Base-by-base conservation (phyloP, 2,113 vertebrate genomes). In the Panthera leo region DNA sequence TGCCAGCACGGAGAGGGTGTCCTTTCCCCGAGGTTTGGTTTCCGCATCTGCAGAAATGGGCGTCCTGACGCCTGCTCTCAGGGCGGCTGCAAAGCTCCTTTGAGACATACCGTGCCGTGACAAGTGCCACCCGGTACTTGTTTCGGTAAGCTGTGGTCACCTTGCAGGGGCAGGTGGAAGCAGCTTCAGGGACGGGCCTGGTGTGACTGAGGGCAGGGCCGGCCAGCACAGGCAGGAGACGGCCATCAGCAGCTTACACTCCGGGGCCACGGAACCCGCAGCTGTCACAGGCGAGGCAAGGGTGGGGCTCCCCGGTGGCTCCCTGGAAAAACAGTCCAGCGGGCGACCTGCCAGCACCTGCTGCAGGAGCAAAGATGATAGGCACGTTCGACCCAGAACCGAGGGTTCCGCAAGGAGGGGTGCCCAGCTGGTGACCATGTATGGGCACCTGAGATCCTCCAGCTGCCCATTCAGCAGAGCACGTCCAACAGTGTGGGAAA, bases 361-460 rank as follows among this genome's bases (percentile, higher is more conserved):
- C 70, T 68, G 71, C 16, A 4, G 73, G 58, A 55, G 36, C 11
- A 3, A 45, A 63, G 86, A 86, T 4, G 8, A 2, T 1, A 7
- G n/a, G 45, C 76, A 18, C 0, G 1, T 25, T 61, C 53, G n/a
- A 10, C 16, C 21, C 0, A 15, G 86, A 91, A n/a, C 1, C 51
- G 63, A 42, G 75, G n/a, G 31, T n/a, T 39, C 91, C 5, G 0
- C 23, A 0, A 1, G 0, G 65, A 67, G 85, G 10, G 2, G 53
- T 87, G 36, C 86, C 93, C 55, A 0, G 86, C 94, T 83, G 39
- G 76, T 3, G 73, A 86, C 51, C 85, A 71, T 5, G 79, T 16
- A 11, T 19, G 7, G 9, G 5, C 4, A 0, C 68, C 82, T 6
- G 10, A n/a, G 31, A 31, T 31, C 21, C 39, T 23, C 14, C 19